Conservation (phyloP, 2,888 invertebrate species). For the Tuberolachnus salignus region DNA sequence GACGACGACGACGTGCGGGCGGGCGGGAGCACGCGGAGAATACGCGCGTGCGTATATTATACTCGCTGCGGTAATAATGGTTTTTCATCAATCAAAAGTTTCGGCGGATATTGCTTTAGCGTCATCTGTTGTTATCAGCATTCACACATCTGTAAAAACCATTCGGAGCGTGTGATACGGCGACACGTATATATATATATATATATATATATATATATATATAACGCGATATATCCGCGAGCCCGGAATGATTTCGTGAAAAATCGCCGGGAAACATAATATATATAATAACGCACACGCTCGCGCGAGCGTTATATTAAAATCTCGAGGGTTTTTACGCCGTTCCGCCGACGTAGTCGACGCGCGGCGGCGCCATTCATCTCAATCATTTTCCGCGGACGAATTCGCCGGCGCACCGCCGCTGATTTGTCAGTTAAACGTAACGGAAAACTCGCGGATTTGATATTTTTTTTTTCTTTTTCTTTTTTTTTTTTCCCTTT, state of each 20-base stretch:
- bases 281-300: neutral
- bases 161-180: slow-evolving; percentile 46
- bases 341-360: slow-evolving; percentile 26
- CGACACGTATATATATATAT: no score
- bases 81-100: slow-evolving; percentile 52
- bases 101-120: slow-evolving; percentile 31
- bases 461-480: slow-evolving; percentile 2
- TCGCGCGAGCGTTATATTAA: slow-evolving; percentile 37
- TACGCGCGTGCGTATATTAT: neutral
- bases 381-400: slow-evolving; percentile 56
- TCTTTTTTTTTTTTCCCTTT: no score
- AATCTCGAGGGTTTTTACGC: slow-evolving; percentile 40
- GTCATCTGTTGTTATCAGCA: slow-evolving; percentile 55
- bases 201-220: no score
- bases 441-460: slow-evolving; percentile 41
- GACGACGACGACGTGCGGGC: neutral
- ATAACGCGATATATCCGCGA: slow-evolving; percentile 16
- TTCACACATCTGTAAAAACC: slow-evolving; percentile 54
- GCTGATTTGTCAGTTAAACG: slow-evolving; percentile 55
- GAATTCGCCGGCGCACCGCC: slow-evolving; percentile 15
- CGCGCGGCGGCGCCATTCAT: slow-evolving; percentile 50
- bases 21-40: neutral
- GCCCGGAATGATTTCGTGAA: slow-evolving; percentile 55
- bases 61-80: slow-evolving; percentile 38
- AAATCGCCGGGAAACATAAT: slow-evolving; percentile 18